These are phyloP conservation scores for Drosophila murphyi DNA, from an alignment of 1,140 invertebrate species.

Conservation along the genomic window DNA sequence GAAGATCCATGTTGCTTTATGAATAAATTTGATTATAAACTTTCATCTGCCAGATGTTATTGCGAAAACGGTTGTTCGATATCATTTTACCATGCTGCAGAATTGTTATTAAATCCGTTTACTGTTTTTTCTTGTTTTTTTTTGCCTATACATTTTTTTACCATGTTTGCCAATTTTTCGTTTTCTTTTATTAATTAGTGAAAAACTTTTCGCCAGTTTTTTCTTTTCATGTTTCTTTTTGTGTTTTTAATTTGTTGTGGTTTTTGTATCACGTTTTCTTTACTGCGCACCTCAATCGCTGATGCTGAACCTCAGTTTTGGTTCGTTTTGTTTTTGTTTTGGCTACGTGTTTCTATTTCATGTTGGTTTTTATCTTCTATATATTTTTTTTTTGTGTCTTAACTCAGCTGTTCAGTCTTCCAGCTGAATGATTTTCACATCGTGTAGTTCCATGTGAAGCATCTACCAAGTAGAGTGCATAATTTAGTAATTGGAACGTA, in stretches of 20 bases:
- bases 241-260: constrained; percentile 41
- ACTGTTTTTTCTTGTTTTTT: neutral
- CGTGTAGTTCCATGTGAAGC: constrained; percentile 32
- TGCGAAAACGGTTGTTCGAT: neutral
- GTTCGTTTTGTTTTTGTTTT: constrained; percentile 61
- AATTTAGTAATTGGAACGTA: constrained; percentile 81
- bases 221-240: constrained; percentile 31
- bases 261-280: constrained; percentile 25
- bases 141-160: neutral
- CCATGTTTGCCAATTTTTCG: constrained; percentile 20
- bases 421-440: constrained; percentile 78
- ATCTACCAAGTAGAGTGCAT: constrained; percentile 68
- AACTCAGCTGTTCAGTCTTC: constrained; percentile 73
- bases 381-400: constrained; percentile 9
- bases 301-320: constrained; percentile 54
- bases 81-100: neutral
- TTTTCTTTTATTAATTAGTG: constrained; percentile 65
- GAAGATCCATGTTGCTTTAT: too few relatives aligned
- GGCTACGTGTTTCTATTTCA: constrained; percentile 44
- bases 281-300: constrained; percentile 38
- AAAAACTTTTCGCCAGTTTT: constrained; percentile 48
- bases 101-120: neutral
- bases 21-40: too few relatives aligned
- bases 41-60: neutral
- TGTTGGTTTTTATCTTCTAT: constrained; percentile 6